These are phyloP conservation scores for Sebastes hubbsi DNA, from an alignment of 2,797 vertebrate genomes.

Conservation along the genomic window DNA sequence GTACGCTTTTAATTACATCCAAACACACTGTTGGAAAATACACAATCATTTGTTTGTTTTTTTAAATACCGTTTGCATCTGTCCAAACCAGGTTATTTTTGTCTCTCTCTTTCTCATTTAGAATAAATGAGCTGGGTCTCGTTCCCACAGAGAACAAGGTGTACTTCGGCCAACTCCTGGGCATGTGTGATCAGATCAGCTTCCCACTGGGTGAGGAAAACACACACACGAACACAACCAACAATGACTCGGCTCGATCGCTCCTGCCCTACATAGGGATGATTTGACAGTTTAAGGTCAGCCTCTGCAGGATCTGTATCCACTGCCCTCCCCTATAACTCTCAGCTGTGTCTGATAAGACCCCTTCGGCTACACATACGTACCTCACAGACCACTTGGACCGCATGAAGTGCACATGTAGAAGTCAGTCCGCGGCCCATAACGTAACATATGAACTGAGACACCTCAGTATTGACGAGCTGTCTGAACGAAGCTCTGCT, in stretches of 20 bases:
- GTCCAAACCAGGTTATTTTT: slow-evolving; percentile 1
- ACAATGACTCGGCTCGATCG: background rate
- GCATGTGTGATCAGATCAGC: slow-evolving; percentile 98
- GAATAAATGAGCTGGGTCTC: slow-evolving; percentile 90
- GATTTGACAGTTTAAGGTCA: slow-evolving; percentile 29
- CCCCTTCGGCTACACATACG: background rate
- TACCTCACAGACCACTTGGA: background rate
- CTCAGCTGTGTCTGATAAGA: background rate
- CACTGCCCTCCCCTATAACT: background rate
- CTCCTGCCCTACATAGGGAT: slow-evolving; percentile 3
- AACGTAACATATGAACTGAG: slow-evolving; percentile 54
- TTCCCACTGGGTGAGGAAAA: slow-evolving; percentile 88
- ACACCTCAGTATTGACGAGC: slow-evolving; percentile 60
- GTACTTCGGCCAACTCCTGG: slow-evolving; percentile 93
- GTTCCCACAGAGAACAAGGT: slow-evolving; percentile 87
- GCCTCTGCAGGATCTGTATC: slow-evolving; percentile 8
- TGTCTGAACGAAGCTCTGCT: slow-evolving; percentile 50
- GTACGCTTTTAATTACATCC: slow-evolving; percentile 51
- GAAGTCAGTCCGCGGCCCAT: slow-evolving; percentile 15
- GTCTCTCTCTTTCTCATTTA: slow-evolving; percentile 54
- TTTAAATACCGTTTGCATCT: background rate
- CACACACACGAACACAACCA: slow-evolving; percentile 18
- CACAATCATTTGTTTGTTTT: background rate
- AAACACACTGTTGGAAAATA: background rate
- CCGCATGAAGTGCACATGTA: background rate